A percentile compares a stretch with the other conserved stretches of the same genome.
Conservation (phyloP, 2,888 invertebrate genomes). For the Orchesella flavescens region DNA sequence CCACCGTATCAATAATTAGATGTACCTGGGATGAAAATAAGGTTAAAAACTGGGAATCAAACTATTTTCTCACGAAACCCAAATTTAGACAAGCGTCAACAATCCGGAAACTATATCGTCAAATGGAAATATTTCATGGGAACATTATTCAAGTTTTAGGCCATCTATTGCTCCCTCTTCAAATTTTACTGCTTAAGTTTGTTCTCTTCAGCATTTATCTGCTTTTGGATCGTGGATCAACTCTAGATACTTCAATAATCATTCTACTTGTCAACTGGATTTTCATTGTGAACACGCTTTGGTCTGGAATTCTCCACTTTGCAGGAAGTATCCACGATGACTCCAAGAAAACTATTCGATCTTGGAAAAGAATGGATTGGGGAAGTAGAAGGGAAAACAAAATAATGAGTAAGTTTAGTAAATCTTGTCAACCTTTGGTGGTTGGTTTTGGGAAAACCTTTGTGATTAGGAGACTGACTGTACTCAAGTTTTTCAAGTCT, state of each 20-base stretch:
- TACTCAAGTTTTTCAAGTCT: slow-evolving; percentile 2
- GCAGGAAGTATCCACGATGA: background rate
- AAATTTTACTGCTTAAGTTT: background rate
- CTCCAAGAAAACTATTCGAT: background rate
- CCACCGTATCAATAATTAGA: background rate
- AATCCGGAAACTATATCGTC: slow-evolving; percentile 5
- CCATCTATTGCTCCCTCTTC: slow-evolving; percentile 6
- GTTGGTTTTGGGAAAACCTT: background rate
- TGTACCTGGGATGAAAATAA: background rate
- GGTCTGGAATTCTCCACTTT: slow-evolving; percentile 1
- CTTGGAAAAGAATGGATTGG: slow-evolving; percentile 22
- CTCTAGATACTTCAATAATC: background rate
- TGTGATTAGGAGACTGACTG: background rate
- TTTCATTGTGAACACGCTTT: background rate
- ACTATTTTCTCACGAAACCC: background rate
- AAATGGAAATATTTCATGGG: slow-evolving; percentile 2
- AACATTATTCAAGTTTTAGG: background rate
- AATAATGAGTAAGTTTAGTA: background rate
- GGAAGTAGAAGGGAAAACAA: slow-evolving; percentile 1
- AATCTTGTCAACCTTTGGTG: slow-evolving; percentile 9
- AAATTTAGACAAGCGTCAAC: background rate
- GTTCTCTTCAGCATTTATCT: slow-evolving; percentile 20
- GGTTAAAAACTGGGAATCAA: too few relatives aligned
- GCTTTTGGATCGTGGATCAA: background rate
- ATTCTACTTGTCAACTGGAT: slow-evolving; percentile 1